phyloP scores from a whole-genome alignment of 2,797 vertebrate genomes.

The Fratercula arctica region DNA sequence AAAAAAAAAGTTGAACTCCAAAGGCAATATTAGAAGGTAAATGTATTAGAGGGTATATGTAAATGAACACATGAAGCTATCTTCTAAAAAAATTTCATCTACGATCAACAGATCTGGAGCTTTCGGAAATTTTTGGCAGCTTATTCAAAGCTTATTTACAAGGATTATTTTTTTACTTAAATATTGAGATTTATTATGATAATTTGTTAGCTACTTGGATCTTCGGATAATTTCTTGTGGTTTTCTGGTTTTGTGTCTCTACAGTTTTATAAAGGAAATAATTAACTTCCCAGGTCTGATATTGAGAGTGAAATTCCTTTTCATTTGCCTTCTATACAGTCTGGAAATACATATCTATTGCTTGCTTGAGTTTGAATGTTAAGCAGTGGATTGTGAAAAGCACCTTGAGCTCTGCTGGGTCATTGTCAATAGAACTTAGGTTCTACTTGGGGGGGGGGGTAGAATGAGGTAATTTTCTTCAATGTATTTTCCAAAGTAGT shows the following conservation, averaged over 20 bases:
- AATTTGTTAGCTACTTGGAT: not conserved
- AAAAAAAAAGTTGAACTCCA: not conserved
- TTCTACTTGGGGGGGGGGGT: not conserved
- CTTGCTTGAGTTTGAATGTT: not conserved
- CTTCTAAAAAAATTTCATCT: not conserved
- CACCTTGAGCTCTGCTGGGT: not conserved
- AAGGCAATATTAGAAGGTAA: not conserved
- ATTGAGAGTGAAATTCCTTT: not conserved
- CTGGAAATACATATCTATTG: not conserved
- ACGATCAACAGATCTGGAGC: not conserved
- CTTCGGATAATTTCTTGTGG: not conserved
- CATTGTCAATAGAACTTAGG: not conserved
- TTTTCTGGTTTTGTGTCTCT: not conserved
- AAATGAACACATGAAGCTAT: not conserved
- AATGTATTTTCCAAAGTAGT: not conserved
- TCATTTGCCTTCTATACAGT: not conserved
- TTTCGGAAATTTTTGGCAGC: not conserved
- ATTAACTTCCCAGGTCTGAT: not conserved
- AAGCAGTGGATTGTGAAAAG: not conserved
- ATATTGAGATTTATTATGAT: not conserved
- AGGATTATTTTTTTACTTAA: not conserved
- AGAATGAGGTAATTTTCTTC: not conserved
- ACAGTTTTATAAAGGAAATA: not conserved
- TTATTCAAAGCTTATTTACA: not conserved
- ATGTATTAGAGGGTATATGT: not conserved